These are phyloP conservation scores for Eleutherodactylus coqui DNA, from an alignment of 2,797 vertebrate species.

Conservation along the genomic window DNA sequence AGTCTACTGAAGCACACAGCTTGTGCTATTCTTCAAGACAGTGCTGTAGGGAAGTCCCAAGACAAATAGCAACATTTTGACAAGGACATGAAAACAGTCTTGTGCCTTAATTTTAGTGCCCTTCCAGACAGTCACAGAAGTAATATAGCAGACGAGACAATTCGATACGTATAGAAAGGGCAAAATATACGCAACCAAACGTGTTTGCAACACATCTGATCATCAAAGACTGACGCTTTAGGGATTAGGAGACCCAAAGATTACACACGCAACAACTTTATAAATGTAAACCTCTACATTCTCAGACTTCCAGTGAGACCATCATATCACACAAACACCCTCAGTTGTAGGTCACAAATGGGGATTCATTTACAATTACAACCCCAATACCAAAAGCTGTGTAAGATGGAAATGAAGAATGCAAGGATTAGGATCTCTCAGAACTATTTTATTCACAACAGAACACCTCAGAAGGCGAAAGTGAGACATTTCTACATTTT, in stretches of 20 bases:
- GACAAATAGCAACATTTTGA: not conserved
- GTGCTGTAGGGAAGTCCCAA: slow-evolving; percentile 27
- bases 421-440: too few relatives aligned
- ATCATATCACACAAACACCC: too few relatives aligned
- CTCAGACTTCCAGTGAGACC: too few relatives aligned
- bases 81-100: slow-evolving; percentile 19
- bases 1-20: not conserved
- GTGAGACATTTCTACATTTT: too few relatives aligned
- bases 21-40: not conserved
- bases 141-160: not conserved
- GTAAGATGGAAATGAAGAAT: too few relatives aligned
- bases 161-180: not conserved
- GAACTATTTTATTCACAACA: too few relatives aligned
- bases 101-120: not conserved
- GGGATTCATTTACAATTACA: too few relatives aligned
- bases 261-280: not conserved
- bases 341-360: too few relatives aligned
- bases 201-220: not conserved
- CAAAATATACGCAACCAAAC: not conserved
- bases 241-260: not conserved
- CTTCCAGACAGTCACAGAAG: not conserved
- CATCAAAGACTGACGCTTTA: too few relatives aligned
- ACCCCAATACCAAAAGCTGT: too few relatives aligned
- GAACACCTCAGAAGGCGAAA: too few relatives aligned
- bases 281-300: not conserved